Conservation (phyloP, 2,797 vertebrate genomes). For the Myotis pilosus region DNA sequence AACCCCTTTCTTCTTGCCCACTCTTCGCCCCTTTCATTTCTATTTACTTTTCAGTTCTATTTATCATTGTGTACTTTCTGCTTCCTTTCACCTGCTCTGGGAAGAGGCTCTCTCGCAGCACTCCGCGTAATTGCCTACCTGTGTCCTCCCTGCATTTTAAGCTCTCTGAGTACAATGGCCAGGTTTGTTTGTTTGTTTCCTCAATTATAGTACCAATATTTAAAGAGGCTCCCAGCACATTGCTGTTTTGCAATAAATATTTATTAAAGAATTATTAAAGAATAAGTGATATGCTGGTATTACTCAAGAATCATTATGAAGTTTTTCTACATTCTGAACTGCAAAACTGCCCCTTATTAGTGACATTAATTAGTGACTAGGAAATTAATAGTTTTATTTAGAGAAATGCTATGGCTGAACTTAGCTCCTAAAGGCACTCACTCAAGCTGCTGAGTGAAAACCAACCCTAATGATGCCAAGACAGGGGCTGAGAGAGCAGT, state of each 20-base stretch:
- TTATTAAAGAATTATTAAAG: background rate
- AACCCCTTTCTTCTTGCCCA: background rate
- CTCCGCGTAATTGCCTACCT: background rate
- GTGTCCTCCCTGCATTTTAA: background rate
- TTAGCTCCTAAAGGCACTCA: background rate
- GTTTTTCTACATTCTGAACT: background rate
- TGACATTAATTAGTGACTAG: too few relatives aligned
- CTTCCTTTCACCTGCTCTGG: background rate
- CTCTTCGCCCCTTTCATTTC: background rate
- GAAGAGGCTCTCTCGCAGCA: background rate
- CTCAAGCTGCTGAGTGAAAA: background rate
- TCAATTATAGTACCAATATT: background rate
- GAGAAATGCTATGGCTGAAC: background rate
- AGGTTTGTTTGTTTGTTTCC: background rate
- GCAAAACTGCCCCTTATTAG: slow-evolving; percentile 32
- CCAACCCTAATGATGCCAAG: background rate
- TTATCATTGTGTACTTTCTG: background rate
- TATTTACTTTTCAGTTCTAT: background rate
- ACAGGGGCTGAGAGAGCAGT: background rate
- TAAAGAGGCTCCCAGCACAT: background rate
- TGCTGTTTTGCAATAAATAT: background rate
- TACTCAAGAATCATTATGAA: background rate
- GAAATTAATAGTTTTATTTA: slow-evolving; percentile 26
- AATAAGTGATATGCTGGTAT: background rate
- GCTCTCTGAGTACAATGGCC: background rate